Conservation (phyloP, 2,888 invertebrate species). For the Hecatera dysodea region DNA sequence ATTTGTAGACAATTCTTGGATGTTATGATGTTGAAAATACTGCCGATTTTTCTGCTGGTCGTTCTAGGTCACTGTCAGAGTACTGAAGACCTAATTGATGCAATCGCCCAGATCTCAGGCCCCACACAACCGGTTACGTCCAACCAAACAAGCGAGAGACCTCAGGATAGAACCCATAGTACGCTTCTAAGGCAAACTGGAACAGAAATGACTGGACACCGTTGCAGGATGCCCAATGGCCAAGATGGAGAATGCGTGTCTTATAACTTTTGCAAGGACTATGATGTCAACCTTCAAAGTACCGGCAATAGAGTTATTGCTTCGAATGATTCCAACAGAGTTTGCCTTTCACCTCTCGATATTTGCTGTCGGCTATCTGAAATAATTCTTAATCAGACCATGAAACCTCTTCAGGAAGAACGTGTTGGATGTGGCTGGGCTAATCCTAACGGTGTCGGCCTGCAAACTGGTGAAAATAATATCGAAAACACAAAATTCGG, state of each 20-base stretch:
- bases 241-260: slow-evolving; percentile 93
- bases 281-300: slow-evolving; percentile 91
- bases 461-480: slow-evolving; percentile 92
- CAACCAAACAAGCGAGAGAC: background rate
- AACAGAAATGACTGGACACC: slow-evolving; percentile 6
- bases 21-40: slow-evolving; percentile 68
- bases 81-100: slow-evolving; percentile 75
- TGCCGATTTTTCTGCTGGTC: slow-evolving; percentile 67
- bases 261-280: slow-evolving; percentile 93
- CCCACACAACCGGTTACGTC: slow-evolving; percentile 6
- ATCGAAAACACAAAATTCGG: slow-evolving; percentile 94
- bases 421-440: slow-evolving; percentile 93
- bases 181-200: slow-evolving; percentile 20
- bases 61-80: slow-evolving; percentile 66
- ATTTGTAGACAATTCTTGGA: background rate
- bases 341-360: slow-evolving; percentile 79
- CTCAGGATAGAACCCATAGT: background rate
- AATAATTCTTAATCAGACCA: slow-evolving; percentile 71
- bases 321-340: slow-evolving; percentile 84
- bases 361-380: slow-evolving; percentile 78
- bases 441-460: slow-evolving; percentile 93
- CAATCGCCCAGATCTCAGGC: slow-evolving; percentile 55
- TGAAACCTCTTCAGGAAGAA: slow-evolving; percentile 52
- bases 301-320: slow-evolving; percentile 93
- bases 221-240: slow-evolving; percentile 75